Percentiles rank a stretch among this genome's conserved stretches.
Conservation (phyloP, 2,888 invertebrate genomes). For the Acheta domesticus region DNA sequence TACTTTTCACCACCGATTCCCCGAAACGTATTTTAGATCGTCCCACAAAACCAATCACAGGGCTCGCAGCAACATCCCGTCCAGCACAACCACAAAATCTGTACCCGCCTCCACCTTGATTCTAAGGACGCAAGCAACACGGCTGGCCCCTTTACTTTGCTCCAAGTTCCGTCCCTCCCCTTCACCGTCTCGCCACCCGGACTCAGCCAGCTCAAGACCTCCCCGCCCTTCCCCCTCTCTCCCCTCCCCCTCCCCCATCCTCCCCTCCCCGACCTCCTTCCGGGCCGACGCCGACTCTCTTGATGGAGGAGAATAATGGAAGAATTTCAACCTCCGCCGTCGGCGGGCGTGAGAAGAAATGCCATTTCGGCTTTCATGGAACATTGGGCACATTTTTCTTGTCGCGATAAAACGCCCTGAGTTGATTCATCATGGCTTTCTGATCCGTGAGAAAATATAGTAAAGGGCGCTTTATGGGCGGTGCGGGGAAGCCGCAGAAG, state of each 20-base stretch:
- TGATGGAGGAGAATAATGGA: constrained; percentile 1
- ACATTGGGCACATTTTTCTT: constrained; percentile 6
- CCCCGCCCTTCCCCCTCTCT: not conserved
- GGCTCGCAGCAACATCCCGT: too few relatives aligned
- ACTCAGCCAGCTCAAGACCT: too few relatives aligned
- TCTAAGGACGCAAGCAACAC: too few relatives aligned
- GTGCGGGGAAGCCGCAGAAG: too few relatives aligned
- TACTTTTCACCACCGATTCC: too few relatives aligned
- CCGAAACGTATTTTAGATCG: too few relatives aligned
- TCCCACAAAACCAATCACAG: too few relatives aligned
- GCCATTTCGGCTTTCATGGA: not conserved
- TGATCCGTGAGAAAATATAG: constrained; percentile 1
- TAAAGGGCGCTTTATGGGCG: not conserved
- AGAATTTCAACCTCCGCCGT: not conserved
- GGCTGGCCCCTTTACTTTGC: too few relatives aligned
- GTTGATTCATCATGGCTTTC: constrained; percentile 2
- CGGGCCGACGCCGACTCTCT: not conserved
- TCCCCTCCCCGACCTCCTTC: not conserved
- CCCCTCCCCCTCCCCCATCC: not conserved
- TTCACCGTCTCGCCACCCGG: too few relatives aligned
- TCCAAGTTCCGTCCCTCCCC: too few relatives aligned
- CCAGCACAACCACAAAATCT: too few relatives aligned
- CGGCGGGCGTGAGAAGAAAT: not conserved
- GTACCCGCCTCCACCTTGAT: too few relatives aligned
- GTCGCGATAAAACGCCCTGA: not conserved